Conservation (phyloP, 2,113 vertebrate genomes). For the Cyprinodon brontotheroides region DNA sequence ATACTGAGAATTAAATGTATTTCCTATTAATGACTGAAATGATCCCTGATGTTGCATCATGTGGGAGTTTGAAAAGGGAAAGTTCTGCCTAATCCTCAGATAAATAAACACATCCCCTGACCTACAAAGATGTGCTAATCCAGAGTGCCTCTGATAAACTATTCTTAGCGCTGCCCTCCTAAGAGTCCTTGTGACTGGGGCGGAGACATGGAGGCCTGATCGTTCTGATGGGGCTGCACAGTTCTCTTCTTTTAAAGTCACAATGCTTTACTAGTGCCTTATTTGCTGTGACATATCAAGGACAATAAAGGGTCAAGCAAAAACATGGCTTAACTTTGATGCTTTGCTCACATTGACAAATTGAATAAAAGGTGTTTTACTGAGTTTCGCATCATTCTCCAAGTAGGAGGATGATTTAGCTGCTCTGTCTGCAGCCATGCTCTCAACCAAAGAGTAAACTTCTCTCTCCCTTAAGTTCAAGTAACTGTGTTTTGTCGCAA, state of each 20-base stretch:
- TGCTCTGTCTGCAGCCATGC: neutral
- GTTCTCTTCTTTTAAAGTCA: conserved; percentile 23
- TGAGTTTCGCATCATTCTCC: neutral
- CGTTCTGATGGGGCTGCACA: conserved; percentile 5
- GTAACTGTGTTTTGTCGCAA: neutral
- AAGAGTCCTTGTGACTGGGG: conserved; percentile 25
- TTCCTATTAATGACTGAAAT: neutral
- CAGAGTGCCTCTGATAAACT: conserved; percentile 47
- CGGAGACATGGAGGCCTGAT: conserved; percentile 28
- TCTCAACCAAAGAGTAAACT: neutral
- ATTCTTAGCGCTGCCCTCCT: conserved; percentile 64
- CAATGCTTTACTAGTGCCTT: neutral
- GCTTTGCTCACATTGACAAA: neutral
- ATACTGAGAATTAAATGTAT: too few species aligned
- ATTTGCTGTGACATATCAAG: neutral
- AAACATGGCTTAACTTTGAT: neutral
- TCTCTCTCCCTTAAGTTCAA: neutral
- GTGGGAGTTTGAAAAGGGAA: neutral
- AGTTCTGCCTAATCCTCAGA: neutral
- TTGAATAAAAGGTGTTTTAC: too few species aligned
- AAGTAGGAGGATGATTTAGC: neutral
- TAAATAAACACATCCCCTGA: conserved; percentile 33
- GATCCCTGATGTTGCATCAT: neutral
- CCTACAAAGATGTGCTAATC: conserved; percentile 50
- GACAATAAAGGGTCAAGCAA: neutral